Evolutionary conservation across 92 coral and sea anemone species (phyloP).

Genomic region (Hydrozoanthus gracilis): DNA sequence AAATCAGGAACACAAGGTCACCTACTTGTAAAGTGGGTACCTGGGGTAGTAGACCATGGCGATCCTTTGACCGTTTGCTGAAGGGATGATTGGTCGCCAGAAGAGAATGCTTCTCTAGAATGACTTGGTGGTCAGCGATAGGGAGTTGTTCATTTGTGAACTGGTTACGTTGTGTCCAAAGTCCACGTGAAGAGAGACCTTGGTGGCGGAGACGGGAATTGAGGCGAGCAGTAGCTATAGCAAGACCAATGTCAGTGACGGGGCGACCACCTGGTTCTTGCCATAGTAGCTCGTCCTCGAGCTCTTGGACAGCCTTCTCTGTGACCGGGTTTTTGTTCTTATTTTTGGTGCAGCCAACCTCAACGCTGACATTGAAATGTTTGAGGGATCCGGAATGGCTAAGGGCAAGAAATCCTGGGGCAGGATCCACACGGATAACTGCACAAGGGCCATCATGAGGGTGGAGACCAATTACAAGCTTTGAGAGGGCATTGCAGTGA

Average conservation of each 20-base stretch:
- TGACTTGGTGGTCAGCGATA: too few relatives aligned
- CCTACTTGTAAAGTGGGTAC: too few relatives aligned
- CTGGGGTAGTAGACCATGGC: too few relatives aligned
- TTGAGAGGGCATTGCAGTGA: neutral
- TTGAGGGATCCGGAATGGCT: constrained; percentile 44
- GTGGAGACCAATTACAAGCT: neutral
- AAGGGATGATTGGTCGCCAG: too few relatives aligned
- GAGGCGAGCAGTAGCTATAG: too few relatives aligned
- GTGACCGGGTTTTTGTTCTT: constrained; percentile 59
- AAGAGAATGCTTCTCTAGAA: too few relatives aligned
- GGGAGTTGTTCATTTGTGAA: too few relatives aligned
- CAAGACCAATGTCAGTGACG: neutral
- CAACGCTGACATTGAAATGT: constrained; percentile 47
- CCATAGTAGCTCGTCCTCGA: constrained; percentile 52
- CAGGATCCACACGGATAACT: neutral
- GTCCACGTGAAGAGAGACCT: too few relatives aligned
- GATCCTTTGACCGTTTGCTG: too few relatives aligned
- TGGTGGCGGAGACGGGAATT: too few relatives aligned
- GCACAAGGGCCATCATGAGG: neutral
- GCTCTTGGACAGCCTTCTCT: constrained; percentile 61
- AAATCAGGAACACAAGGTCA: too few relatives aligned
- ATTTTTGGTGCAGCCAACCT: constrained; percentile 38
- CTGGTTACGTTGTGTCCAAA: too few relatives aligned
- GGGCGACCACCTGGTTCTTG: neutral
- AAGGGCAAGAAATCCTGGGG: neutral